Evolutionary conservation across 2,113 vertebrate species (phyloP), one percentile per base, ranked within the genome.

Genomic region (Arenaria interpres): DNA sequence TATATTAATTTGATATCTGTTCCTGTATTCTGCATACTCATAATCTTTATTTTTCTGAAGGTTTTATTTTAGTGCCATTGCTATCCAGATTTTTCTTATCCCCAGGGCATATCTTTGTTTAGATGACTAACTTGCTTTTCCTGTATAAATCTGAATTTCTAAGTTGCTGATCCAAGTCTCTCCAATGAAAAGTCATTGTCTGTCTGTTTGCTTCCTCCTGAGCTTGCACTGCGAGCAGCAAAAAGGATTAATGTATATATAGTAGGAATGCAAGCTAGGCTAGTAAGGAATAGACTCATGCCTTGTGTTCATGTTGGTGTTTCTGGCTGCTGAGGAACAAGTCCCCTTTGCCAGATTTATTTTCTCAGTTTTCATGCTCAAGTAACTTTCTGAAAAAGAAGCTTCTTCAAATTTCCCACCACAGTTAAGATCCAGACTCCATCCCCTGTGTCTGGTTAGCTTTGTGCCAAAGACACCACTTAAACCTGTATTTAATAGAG

Each of bases 61-160:
- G 45, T 50, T 96, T 88, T 90, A 45, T 73, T 91, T 83, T 46
- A 30, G 32, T 80, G 94, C 85, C 12, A 5, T 12, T 3, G 13
- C 85, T 32, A 15, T 66, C 69, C 82, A 83, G 82, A 79, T 88
- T 93, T 94, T 59, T 71, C 88, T 86, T 63, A 27, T 90, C 90
- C 90, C 88, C 18, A 12, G 88, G 92, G 92, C 56, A 15, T 33
- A 59, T 76, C 85, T 96, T 88, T 95, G 75, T 71, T 83, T 80
- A 78, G 82, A 90, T 94, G 95, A 94, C 93, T 90, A 90, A 85
- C 71, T 83, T 71, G 82, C 85, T 59, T 84, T 80, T 93, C 50
- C 71, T 59, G 54, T 28, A 24, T 20, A 80, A 85, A 83, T 93
- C 54, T 54, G 67, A 54, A 81, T 92, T 93, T 91, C 46, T 17